Evolutionary conservation across 2,888 invertebrate genomes (phyloP).

Genomic region (Epinotia brunnichana): DNA sequence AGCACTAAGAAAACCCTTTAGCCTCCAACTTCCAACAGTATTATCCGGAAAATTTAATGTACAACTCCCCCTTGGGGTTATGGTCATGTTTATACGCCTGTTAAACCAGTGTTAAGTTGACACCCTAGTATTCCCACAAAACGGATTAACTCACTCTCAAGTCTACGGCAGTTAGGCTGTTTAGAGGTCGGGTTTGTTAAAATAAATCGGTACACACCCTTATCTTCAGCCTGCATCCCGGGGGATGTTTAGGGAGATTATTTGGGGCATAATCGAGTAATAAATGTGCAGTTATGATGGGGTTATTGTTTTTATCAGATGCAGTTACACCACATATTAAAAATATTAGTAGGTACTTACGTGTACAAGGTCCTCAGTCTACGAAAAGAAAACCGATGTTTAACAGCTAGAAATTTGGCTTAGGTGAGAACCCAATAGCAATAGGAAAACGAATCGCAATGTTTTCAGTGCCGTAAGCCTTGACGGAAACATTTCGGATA

Average conservation of each 20-base stretch:
- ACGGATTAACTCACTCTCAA: neutral
- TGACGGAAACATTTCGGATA: too few relatives aligned
- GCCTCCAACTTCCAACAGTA: neutral
- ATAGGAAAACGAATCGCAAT: too few relatives aligned
- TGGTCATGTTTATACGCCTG: slow-evolving; percentile 7
- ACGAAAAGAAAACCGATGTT: too few relatives aligned
- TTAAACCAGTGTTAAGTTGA: slow-evolving; percentile 31
- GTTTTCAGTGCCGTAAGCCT: too few relatives aligned
- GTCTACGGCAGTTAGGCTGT: neutral
- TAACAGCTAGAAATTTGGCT: too few relatives aligned
- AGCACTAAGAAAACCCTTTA: neutral
- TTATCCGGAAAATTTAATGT: slow-evolving; percentile 11
- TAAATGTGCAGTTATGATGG: slow-evolving; percentile 5
- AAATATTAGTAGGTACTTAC: too few relatives aligned
- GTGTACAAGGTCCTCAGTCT: too few relatives aligned
- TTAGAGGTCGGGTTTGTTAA: neutral
- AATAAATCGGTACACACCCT: slow-evolving; percentile 13
- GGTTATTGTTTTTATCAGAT: neutral
- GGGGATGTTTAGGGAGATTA: neutral
- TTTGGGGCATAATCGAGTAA: neutral
- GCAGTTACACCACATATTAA: neutral
- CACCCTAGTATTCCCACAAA: slow-evolving; percentile 6
- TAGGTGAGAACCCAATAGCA: too few relatives aligned
- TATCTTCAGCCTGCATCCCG: slow-evolving; percentile 7
- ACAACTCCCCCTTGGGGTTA: slow-evolving; percentile 4